Percentiles rank a stretch among this genome's conserved stretches.
Conservation (phyloP, 2,113 vertebrate species). For the Melanocharis versteri region DNA sequence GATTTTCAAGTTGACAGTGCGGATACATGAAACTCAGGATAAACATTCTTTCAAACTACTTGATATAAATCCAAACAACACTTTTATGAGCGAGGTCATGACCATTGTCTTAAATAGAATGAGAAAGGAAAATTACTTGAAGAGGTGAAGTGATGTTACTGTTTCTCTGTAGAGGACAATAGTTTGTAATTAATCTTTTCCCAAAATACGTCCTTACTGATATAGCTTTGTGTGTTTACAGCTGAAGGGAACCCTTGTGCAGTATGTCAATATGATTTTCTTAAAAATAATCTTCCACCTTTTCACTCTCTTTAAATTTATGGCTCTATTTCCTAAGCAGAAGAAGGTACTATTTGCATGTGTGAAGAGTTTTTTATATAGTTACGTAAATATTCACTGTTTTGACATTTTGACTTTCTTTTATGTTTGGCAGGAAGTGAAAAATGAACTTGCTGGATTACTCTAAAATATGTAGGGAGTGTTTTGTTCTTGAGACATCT, state of each 20-base stretch:
- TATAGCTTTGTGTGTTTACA: neutral
- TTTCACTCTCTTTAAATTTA: neutral
- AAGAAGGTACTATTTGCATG: neutral
- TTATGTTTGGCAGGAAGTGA: neutral
- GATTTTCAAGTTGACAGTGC: neutral
- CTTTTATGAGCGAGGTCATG: neutral
- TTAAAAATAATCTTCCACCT: neutral
- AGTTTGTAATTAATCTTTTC: neutral
- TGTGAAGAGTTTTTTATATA: neutral
- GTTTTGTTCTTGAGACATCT: neutral
- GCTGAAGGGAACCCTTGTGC: neutral
- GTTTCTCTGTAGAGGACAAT: neutral
- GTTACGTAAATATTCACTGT: neutral
- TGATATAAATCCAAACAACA: neutral
- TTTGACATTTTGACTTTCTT: neutral
- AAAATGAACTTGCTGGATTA: neutral
- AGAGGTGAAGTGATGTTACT: neutral
- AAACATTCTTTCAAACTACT: neutral
- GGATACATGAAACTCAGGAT: neutral
- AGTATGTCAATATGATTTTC: neutral
- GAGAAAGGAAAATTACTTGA: neutral
- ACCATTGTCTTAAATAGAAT: neutral
- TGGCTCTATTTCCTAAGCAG: neutral
- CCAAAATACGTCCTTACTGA: neutral
- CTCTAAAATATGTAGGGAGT: neutral